These are phyloP conservation scores for Anoncus sp. DNA, from an alignment of 2,888 invertebrate species.

Conservation along the genomic window DNA sequence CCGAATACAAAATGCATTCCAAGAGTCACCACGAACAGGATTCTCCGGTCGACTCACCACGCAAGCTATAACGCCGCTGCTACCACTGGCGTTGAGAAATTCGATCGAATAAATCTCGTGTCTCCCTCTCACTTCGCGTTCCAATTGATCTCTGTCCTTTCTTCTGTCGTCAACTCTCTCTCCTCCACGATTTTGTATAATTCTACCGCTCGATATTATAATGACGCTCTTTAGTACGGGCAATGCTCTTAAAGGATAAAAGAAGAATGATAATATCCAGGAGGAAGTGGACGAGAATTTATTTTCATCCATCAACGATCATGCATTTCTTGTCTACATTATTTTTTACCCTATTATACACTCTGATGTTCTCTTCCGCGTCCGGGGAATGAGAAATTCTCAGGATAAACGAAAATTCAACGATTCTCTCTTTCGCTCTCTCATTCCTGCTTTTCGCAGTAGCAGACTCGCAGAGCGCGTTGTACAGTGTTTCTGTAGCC, in stretches of 20 bases:
- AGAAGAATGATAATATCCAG: slow-evolving; percentile 41
- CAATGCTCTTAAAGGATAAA: slow-evolving; percentile 6
- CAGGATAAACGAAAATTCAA: slow-evolving; percentile 54
- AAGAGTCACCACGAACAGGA: slow-evolving; percentile 41
- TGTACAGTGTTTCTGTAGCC: slow-evolving; percentile 37
- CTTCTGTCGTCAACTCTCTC: slow-evolving; percentile 37
- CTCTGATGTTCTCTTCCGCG: slow-evolving; percentile 51
- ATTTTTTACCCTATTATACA: slow-evolving; percentile 32
- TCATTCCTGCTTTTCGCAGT: slow-evolving; percentile 32
- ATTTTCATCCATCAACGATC: slow-evolving; percentile 48
- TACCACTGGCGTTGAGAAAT: slow-evolving; percentile 70
- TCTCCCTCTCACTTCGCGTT: slow-evolving; percentile 65
- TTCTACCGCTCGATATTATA: slow-evolving; percentile 54
- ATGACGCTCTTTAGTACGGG: slow-evolving; percentile 37
- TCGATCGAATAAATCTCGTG: slow-evolving; percentile 81
- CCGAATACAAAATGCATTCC: slow-evolving; percentile 82
- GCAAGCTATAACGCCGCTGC: not conserved
- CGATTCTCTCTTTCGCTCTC: slow-evolving; percentile 41
- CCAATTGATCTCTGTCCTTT: slow-evolving; percentile 60
- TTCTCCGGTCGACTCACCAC: slow-evolving; percentile 31
- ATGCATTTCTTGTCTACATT: slow-evolving; percentile 36
- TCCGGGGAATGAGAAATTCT: slow-evolving; percentile 39
- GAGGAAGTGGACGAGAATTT: slow-evolving; percentile 54
- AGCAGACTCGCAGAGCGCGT: slow-evolving; percentile 37
- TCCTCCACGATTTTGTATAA: slow-evolving; percentile 51